Evolutionary conservation across 2,113 vertebrate genomes (phyloP), one percentile per base, ranked within the genome.

Genomic region (Anhinga anhinga): DNA sequence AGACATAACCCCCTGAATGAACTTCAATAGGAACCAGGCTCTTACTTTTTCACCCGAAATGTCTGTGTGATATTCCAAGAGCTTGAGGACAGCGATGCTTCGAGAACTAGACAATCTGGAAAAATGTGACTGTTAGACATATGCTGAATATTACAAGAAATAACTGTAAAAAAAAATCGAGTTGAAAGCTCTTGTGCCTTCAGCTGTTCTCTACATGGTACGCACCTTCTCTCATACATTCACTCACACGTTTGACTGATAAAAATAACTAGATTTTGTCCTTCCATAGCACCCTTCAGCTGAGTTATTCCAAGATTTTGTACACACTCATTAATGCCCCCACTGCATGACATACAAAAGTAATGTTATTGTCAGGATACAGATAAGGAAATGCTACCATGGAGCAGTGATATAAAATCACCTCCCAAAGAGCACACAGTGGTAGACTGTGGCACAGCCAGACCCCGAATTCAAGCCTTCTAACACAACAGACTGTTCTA

Each of bases 31-130:
- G 45, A 90, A 90, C 11, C 15, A 90, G 50, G 47, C 6, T 95
- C 98, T 98, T 98, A 98, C 98, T 96, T 98, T 97, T 92, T 96
- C 93, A 98, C 86, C 91, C 73, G 90, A 96, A 98, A 98, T 67
- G 96, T 97, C 61, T 98, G 95, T 89, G 98, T 98, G 90, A 98
- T 93, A 92, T 92, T 95, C 97, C 97, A 98, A 65, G 96, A 94
- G 49, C 67, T 86, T 17, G 96, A 97, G 76, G 84, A 97, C 93
- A 98, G 93, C 1, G 55, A 97, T 47, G 97, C 95, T 70, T 97
- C 94, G 9, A 98, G 95, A 88, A 95, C 90, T 10, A 97, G 93
- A 80, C 95, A 96, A 98, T 97, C 98, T 98, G 97, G 90, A 98
- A 96, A 79, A 70, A 96, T 79, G 71, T 53, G 83, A 77, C 65